These are phyloP conservation scores for Plotosus lineatus DNA, from an alignment of 2,113 vertebrate species.

Conservation along the genomic window DNA sequence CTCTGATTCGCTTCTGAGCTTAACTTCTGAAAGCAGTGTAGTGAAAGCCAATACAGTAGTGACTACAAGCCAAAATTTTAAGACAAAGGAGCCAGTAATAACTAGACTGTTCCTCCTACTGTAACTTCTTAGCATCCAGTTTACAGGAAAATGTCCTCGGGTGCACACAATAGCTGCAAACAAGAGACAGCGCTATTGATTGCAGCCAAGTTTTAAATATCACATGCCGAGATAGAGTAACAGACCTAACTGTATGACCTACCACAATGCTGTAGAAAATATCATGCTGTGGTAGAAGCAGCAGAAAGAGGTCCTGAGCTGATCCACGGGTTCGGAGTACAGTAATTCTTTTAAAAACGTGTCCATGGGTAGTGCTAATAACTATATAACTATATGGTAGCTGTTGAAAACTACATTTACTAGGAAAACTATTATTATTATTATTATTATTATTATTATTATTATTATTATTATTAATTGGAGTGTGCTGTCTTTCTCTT, in stretches of 20 bases:
- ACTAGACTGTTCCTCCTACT: constrained; percentile 65
- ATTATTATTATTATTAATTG: too few species aligned
- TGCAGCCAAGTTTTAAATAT: constrained; percentile 72
- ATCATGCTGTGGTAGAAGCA: constrained; percentile 60
- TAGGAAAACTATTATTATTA: not conserved
- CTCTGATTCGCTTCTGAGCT: constrained; percentile 70
- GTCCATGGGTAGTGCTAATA: not conserved
- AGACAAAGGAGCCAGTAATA: constrained; percentile 73
- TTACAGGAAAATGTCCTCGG: constrained; percentile 75
- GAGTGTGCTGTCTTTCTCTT: not conserved
- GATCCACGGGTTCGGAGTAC: constrained; percentile 58
- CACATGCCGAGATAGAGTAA: constrained; percentile 61
- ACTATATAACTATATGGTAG: not conserved
- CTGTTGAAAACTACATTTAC: not conserved
- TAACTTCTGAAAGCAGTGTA: constrained; percentile 61
- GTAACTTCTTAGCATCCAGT: constrained; percentile 63
- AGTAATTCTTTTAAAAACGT: constrained; percentile 46
- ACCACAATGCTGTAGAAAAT: constrained; percentile 70
- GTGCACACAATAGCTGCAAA: constrained; percentile 62
- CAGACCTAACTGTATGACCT: constrained; percentile 60
- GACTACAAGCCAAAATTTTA: constrained; percentile 62
- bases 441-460: too few species aligned
- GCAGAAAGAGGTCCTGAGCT: constrained; percentile 56
- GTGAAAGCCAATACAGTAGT: constrained; percentile 69
- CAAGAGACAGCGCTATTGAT: constrained; percentile 66